Base-by-base conservation (phyloP, 2,888 invertebrate genomes). In the Drosophila pegasa region DNA sequence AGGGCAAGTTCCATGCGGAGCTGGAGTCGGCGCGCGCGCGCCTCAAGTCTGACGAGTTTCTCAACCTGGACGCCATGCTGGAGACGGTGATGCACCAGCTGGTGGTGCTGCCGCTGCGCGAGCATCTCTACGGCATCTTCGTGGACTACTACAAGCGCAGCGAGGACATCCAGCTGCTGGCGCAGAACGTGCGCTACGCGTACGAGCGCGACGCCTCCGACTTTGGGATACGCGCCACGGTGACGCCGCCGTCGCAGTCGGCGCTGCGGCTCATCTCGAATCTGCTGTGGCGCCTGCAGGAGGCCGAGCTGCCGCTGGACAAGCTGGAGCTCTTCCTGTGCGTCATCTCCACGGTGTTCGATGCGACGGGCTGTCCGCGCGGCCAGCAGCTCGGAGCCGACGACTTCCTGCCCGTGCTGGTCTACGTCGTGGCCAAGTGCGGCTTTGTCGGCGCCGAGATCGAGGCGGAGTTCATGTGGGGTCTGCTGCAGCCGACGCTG, bases 381-480 rank as follows among this genome's bases (percentile, higher is more conserved):
- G 91, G 92, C 31, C 92, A 92, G 71, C 92, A 92, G 50, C 72
- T 97, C 14, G 96, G 97, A 8, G 97, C 97, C 12, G 97, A 97
- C 91, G 98, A 98, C 89, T 95, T 98, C 73, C 94, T 99, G 59
- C 98, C 98, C 0, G 95, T 98, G 61, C 94, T 99, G 51, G 97
- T 98, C 59, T 98, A 97, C 95, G 96, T 98, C 10, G 94, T 99
- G 77, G 97, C 98, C 1, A 96, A 97, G 71, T 96, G 97, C 79
- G 96, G 97, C 35, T 95, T 98, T 85, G 96, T 98, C 8, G 96
- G 97, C 31, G 98, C 98, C 0, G 98, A 99, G 93, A 95, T 98
- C 62, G 98, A 99, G 91, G 98, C 98, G 0, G 98, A 98, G 90
- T 97, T 98, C 91, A 99, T 99, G 98, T 98, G 98, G 94, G 98